These are phyloP conservation scores for Lordiphosa collinella DNA, from an alignment of 1,140 invertebrate genomes.

Conservation along the genomic window DNA sequence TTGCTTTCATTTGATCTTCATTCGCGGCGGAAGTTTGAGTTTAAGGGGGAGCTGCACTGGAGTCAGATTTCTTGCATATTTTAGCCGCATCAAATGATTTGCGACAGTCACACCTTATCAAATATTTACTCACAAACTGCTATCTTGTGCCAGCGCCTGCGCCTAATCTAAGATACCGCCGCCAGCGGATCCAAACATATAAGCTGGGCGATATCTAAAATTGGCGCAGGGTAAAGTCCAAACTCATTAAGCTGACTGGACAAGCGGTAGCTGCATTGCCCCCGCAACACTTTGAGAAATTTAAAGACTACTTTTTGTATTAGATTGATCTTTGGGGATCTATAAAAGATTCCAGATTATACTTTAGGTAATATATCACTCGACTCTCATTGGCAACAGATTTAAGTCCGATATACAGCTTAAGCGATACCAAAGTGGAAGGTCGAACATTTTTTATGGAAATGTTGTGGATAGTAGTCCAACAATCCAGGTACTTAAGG, in stretches of 20 bases:
- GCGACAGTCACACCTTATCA: constrained; percentile 17
- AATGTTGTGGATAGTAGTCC: no score
- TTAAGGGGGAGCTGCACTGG: not conserved
- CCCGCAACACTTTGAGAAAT: constrained; percentile 5
- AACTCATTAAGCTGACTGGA: constrained; percentile 31
- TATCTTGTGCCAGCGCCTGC: constrained; percentile 21
- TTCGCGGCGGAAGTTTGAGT: not conserved
- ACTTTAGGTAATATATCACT: no score
- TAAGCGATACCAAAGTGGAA: no score
- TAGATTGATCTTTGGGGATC: constrained; percentile 15
- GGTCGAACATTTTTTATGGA: no score
- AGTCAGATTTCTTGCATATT: constrained; percentile 1
- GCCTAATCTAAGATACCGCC: constrained; percentile 35
- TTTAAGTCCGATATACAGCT: no score
- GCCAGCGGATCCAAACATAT: constrained; percentile 11
- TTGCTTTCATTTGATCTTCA: not conserved
- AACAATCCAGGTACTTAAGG: no score
- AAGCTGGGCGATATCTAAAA: constrained; percentile 4
- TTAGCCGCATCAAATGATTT: constrained; percentile 8
- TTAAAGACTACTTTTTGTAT: constrained; percentile 12
- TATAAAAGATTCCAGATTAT: no score
- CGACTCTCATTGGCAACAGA: no score
- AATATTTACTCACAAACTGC: constrained; percentile 25
- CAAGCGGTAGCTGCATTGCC: constrained; percentile 7
- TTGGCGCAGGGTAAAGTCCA: constrained; percentile 41